Conservation (phyloP, 2,113 vertebrate genomes). For the Bos javanicus region DNA sequence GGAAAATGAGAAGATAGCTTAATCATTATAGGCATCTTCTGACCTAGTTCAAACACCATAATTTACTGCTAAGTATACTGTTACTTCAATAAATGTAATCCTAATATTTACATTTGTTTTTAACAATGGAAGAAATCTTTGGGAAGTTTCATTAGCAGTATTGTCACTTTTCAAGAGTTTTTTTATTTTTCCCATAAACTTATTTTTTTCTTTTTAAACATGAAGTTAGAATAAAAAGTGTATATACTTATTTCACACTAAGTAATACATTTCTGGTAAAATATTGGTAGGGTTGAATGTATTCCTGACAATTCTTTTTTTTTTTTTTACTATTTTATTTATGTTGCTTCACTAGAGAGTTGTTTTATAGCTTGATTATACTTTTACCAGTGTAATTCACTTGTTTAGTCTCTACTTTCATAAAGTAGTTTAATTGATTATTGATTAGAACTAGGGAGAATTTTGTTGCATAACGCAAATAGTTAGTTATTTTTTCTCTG, state of each 20-base stretch:
- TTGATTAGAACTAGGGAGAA: conserved; percentile 17
- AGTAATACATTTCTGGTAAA: background rate
- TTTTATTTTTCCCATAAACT: background rate
- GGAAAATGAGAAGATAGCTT: background rate
- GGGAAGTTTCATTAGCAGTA: background rate
- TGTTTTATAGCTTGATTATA: background rate
- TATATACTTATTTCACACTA: background rate
- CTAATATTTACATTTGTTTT: background rate
- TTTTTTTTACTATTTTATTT: background rate
- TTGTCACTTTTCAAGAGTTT: background rate
- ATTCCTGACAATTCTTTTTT: background rate
- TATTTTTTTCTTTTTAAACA: background rate
- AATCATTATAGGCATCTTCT: conserved; percentile 26
- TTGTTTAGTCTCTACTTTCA: background rate
- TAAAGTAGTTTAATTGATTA: background rate
- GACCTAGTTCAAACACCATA: background rate
- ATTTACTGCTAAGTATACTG: background rate
- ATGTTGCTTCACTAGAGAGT: background rate
- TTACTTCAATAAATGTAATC: background rate
- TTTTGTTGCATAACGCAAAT: conserved; percentile 14
- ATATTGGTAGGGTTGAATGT: background rate
- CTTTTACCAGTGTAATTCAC: background rate
- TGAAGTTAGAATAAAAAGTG: background rate
- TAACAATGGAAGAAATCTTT: background rate
- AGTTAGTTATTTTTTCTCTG: conserved; percentile 6